Evolutionary conservation across 2,797 vertebrate species (phyloP).

Genomic region (Mus caroli): DNA sequence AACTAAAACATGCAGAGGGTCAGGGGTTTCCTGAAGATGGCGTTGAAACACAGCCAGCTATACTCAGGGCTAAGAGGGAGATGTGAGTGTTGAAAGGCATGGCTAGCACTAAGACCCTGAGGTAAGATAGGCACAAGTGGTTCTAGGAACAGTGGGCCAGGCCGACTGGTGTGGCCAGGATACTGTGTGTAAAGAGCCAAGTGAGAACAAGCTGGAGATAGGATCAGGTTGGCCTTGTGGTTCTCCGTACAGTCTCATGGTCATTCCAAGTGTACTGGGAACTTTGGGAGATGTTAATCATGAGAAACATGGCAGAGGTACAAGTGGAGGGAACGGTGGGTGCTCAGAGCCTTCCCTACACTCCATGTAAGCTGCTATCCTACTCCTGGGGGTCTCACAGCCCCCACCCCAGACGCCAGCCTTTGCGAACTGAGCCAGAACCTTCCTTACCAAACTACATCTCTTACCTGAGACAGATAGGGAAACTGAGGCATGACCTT

Average conservation of each 20-base stretch:
- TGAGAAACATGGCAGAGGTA: background rate
- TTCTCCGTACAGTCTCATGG: background rate
- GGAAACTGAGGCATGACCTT: background rate
- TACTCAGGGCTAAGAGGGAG: background rate
- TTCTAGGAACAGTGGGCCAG: background rate
- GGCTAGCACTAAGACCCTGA: background rate
- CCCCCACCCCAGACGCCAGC: background rate
- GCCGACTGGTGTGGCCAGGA: background rate
- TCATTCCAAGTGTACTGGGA: constrained; percentile 10
- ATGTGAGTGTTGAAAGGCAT: fast-evolving
- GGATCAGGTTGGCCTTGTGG: background rate
- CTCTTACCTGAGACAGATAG: background rate
- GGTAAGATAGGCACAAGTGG: background rate
- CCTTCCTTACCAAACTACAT: background rate
- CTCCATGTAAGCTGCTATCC: background rate
- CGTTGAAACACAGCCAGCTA: background rate
- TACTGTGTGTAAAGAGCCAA: background rate
- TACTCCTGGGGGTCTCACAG: background rate
- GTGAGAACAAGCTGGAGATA: background rate
- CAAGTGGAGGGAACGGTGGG: background rate
- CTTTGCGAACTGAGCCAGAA: background rate
- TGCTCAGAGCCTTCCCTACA: too few species aligned
- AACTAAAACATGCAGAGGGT: background rate
- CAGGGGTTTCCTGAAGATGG: background rate
- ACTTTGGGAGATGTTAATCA: background rate